These are phyloP conservation scores for Oryzias woworae DNA, from an alignment of 2,113 vertebrate species.

Conservation along the genomic window DNA sequence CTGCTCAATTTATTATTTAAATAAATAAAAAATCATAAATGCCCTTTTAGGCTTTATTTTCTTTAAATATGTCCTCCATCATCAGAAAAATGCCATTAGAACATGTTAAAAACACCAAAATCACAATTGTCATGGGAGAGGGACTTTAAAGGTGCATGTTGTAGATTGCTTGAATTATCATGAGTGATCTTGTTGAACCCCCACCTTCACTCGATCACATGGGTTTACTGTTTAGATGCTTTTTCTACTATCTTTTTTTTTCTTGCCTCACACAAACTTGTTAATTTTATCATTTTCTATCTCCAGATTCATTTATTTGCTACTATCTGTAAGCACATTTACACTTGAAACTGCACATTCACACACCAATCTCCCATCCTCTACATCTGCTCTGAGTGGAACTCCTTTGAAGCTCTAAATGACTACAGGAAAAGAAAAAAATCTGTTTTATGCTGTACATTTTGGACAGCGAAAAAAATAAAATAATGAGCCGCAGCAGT, in stretches of 20 bases:
- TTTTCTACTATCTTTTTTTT: conserved; percentile 35
- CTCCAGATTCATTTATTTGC: conserved; percentile 40
- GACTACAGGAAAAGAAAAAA: conserved; percentile 25
- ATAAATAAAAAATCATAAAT: no score
- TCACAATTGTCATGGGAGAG: not conserved
- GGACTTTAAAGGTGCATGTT: conserved; percentile 21
- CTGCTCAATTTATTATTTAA: no score
- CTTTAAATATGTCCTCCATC: no score
- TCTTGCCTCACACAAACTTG: conserved; percentile 50
- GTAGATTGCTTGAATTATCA: conserved; percentile 43
- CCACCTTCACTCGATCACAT: conserved; percentile 6
- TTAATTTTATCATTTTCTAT: conserved; percentile 34
- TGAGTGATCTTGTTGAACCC: conserved; percentile 18
- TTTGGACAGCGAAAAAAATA: conserved; percentile 23
- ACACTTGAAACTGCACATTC: conserved; percentile 29
- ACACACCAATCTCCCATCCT: conserved; percentile 33
- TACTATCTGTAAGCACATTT: conserved; percentile 48
- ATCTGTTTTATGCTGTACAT: conserved; percentile 43
- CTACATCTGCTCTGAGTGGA: conserved; percentile 41
- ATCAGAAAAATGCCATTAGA: not conserved
- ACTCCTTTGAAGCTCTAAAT: conserved; percentile 33
- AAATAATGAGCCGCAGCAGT: conserved; percentile 34
- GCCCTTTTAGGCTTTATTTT: no score
- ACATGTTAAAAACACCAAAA: conserved; percentile 20
- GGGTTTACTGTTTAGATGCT: conserved; percentile 42